phyloP scores from a whole-genome alignment of 2,888 invertebrate species.

The Apodemia hepburni region DNA sequence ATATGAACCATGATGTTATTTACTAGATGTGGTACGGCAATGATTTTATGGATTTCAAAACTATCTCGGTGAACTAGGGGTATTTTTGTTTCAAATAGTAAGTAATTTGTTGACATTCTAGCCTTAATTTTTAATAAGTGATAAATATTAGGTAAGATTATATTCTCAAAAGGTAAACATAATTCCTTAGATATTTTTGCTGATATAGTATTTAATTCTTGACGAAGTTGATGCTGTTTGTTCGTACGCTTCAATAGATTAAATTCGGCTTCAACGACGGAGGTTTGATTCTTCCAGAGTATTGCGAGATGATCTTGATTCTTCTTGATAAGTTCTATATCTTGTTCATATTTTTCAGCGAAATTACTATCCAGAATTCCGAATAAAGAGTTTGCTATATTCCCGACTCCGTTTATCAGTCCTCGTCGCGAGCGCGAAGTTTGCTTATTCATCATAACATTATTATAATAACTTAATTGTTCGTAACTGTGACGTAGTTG shows the following conservation, averaged over 20 bases:
- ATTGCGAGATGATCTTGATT: slow-evolving; percentile 23
- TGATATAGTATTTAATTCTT: slow-evolving; percentile 16
- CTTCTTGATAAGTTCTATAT: slow-evolving; percentile 23
- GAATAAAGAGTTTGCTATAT: slow-evolving; percentile 25
- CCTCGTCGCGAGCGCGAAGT: slow-evolving; percentile 17
- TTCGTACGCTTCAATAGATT: slow-evolving; percentile 15
- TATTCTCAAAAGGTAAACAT: slow-evolving; percentile 15
- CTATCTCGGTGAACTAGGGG: slow-evolving; percentile 16
- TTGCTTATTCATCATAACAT: slow-evolving; percentile 23
- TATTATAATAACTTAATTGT: slow-evolving; percentile 24
- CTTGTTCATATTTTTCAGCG: slow-evolving; percentile 29
- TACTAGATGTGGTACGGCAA: slow-evolving; percentile 17
- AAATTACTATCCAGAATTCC: slow-evolving; percentile 31
- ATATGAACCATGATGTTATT: slow-evolving; percentile 17
- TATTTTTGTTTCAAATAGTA: slow-evolving; percentile 10
- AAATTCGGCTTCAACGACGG: slow-evolving; percentile 28
- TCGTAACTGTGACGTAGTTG: slow-evolving; percentile 16
- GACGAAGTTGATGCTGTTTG: slow-evolving; percentile 12
- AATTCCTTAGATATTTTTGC: slow-evolving; percentile 18
- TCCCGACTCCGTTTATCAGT: slow-evolving; percentile 29
- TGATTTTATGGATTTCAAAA: slow-evolving; percentile 17
- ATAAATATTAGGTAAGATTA: slow-evolving; percentile 19
- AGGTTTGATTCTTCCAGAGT: slow-evolving; percentile 31
- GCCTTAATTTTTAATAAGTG: slow-evolving; percentile 15
- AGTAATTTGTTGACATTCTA: slow-evolving; percentile 9